Conservation (phyloP, 2,797 vertebrate genomes). For the Propithecus perrieri region DNA sequence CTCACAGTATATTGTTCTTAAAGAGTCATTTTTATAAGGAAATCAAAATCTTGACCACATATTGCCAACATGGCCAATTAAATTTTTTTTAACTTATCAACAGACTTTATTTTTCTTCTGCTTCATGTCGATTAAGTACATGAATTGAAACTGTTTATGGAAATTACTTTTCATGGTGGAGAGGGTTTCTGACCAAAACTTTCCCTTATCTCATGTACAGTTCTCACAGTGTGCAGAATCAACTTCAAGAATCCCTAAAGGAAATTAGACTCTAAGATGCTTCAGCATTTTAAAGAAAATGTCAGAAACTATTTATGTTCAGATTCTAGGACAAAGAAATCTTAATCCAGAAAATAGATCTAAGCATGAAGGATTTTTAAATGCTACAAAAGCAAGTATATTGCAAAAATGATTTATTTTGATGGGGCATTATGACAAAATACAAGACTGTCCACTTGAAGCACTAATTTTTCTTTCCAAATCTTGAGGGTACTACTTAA, state of each 20-base stretch:
- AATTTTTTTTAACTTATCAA: neutral
- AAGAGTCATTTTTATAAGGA: neutral
- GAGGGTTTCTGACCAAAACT: neutral
- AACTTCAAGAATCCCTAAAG: conserved; percentile 22
- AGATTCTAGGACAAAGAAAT: conserved; percentile 23
- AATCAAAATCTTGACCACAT: neutral
- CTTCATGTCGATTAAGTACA: neutral
- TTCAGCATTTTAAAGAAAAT: conserved; percentile 46
- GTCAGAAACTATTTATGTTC: conserved; percentile 53
- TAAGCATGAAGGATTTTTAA: conserved; percentile 3
- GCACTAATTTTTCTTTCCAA: conserved; percentile 12
- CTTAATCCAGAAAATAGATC: neutral
- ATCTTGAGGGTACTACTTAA: conserved; percentile 1
- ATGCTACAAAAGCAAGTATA: neutral
- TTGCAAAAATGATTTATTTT: neutral
- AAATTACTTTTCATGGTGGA: conserved; percentile 1
- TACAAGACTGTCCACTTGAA: neutral
- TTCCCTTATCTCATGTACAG: neutral
- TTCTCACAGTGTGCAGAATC: neutral
- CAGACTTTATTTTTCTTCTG: neutral
- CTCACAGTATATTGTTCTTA: neutral
- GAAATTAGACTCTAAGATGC: neutral
- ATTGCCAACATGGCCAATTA: neutral
- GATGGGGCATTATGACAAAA: neutral
- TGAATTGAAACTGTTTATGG: neutral